Evolutionary conservation across 1,140 invertebrate genomes (phyloP).

Genomic region (Tetragnatha versicolor): DNA sequence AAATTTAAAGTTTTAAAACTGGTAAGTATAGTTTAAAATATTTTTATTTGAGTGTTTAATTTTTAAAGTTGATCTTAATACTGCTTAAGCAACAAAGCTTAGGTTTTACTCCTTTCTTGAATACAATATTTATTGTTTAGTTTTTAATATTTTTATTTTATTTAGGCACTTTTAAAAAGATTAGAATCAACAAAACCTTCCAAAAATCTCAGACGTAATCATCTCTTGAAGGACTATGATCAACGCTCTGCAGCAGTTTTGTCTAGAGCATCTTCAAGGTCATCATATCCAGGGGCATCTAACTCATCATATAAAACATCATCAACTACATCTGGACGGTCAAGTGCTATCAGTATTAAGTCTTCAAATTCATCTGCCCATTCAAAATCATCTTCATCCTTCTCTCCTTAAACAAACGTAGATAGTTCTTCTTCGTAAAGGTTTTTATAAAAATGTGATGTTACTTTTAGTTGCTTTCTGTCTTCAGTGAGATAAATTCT

Average conservation of each 20-base stretch:
- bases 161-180: slow-evolving; percentile 61
- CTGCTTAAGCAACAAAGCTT: too few species aligned
- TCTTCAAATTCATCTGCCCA: slow-evolving; percentile 1
- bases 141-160: slow-evolving; percentile 2
- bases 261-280: slow-evolving; percentile 46
- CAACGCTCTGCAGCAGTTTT: slow-evolving; percentile 37
- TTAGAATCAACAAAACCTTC: slow-evolving; percentile 61
- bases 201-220: slow-evolving; percentile 23
- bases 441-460: too few species aligned
- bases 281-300: slow-evolving; percentile 1
- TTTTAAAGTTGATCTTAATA: too few species aligned
- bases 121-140: not conserved
- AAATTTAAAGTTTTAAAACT: too few species aligned
- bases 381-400: too few species aligned
- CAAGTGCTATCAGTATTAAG: slow-evolving; percentile 26
- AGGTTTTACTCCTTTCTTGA: not conserved
- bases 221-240: slow-evolving; percentile 50
- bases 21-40: too few species aligned
- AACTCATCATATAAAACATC: not conserved
- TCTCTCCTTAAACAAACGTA: too few species aligned
- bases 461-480: too few species aligned
- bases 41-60: too few species aligned
- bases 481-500: too few species aligned
- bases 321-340: not conserved
- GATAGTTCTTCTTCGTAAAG: too few species aligned